Base-by-base conservation (phyloP, 2,888 invertebrate species). In the Eupithecia pulchellata region DNA sequence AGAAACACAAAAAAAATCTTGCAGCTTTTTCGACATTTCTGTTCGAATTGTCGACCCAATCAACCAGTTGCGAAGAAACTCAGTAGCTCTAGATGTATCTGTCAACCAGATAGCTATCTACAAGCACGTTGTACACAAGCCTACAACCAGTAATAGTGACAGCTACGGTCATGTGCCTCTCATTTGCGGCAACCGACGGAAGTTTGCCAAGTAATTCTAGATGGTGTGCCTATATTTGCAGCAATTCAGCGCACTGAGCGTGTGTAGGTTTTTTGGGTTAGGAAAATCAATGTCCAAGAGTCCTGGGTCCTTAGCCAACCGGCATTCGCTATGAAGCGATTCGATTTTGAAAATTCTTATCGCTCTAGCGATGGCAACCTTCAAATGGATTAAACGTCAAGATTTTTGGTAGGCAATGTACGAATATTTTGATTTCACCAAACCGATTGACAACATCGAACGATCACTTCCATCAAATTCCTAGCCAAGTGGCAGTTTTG, bases 121-220 rank as follows among this genome's bases (percentile, higher is more conserved):
- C 42, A 20, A 47, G n/a, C 11, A 47, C 20, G 52, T 20, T 52
- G 52, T 52, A 52, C 20, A 20, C 47, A 47, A 11, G 9, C 52
- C 52, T 25, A 52, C 52, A 52, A 25, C 25, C 52, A 52, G 25
- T 52, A 4, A 11, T 25, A 25, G 11, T 11, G 52, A 20, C 52
- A 52, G 52, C 52, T 52, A 20, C 11, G 52, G 11, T 13, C 52
- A 25, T 52, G 25, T 52, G 52, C 52, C 25, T 11, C 52, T 52
- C 52, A 52, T 52, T 52, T 52, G 52, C 25, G 52, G 58, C 32
- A 30, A 32, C 30, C 32, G 30, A 58, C 29, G n/a, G 58, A n/a
- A 27, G 29, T 17, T 32, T 60, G 58, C 58, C 58, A 60, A 60
- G 58, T 60, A 60, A 32, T 60, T 60, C 58, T 60, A 20, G 11